Evolutionary conservation across 2,888 invertebrate species (phyloP), one percentile per base, ranked within the genome.

Genomic region (Tridacna gigas): DNA sequence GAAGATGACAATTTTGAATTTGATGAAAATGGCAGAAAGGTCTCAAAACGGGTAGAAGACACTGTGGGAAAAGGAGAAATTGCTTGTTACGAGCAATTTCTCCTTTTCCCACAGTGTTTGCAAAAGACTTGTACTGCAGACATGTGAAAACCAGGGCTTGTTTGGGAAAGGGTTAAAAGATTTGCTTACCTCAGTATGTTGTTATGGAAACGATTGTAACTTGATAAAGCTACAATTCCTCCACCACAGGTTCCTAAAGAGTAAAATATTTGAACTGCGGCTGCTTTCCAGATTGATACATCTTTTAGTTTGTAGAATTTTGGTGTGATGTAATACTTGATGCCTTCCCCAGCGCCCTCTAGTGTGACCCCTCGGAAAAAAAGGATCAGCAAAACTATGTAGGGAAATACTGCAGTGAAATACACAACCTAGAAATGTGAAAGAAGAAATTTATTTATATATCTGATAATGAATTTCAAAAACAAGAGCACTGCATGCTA

Each of bases 361-460:
- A 94, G 88, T 15, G 92, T 92, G 11, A 91, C 90, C 0, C 94
- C 94, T 9, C 94, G 90, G 73, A 92, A 85, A 75, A 94, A 91
- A 71, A 94, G 85, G 60, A 94, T 93, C 20, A 93, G n/a, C 25
- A 94, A 86, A 11, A 94, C 92, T 12, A 92, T 88, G 84, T 94
- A 94, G 9, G 94, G 94, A 73, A 94, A 94, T 22, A 80, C 45
- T 13, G 94, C 94, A 0, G 94, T 94, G 88, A 94, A 93, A 76
- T 94, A 94, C 12, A 93, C 92, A n/a, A 92, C 92, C 92, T 92
- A 79, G 26, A 79, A 74, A 74, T 2, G n/a, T 37, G 37, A 37
- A 37, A 37, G 37, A n/a, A n/a, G n/a, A n/a, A n/a, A n/a, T n/a
- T n/a, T n/a, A n/a, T n/a, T n/a, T n/a, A n/a, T n/a, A n/a, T n/a